Percentiles rank a stretch among this genome's conserved stretches.
Evolutionary conservation across 1,140 invertebrate genomes (phyloP).

Genomic region (Drosophila lowei): DNA sequence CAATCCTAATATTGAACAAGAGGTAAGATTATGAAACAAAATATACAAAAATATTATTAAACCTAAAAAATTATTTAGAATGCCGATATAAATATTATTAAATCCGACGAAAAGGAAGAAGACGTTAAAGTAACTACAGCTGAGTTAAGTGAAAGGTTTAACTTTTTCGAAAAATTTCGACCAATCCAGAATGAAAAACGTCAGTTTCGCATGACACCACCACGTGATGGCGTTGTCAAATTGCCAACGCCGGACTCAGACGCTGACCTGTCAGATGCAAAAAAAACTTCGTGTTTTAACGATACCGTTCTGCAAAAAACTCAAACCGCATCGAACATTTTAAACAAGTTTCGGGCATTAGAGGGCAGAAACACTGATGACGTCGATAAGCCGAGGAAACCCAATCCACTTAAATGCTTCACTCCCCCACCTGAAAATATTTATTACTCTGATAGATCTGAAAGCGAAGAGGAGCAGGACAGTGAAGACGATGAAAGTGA

Average conservation of each 20-base stretch:
- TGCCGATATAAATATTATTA: constrained; percentile 40
- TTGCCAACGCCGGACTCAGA: constrained; percentile 74
- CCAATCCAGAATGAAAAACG: constrained; percentile 87
- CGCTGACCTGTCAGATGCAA: constrained; percentile 1
- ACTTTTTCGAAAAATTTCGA: constrained; percentile 95
- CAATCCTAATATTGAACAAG: constrained; percentile 1
- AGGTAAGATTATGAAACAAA: constrained; percentile 20
- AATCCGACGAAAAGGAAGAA: constrained; percentile 86
- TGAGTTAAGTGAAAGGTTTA: constrained; percentile 92
- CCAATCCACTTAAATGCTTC: constrained; percentile 93
- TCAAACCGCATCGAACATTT: constrained; percentile 92
- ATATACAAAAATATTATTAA: not conserved
- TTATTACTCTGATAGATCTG: constrained; percentile 84
- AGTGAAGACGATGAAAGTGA: constrained; percentile 60
- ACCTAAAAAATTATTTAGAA: constrained; percentile 3
- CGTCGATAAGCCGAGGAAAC: constrained; percentile 84
- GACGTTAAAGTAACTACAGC: constrained; percentile 91
- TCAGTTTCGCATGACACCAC: constrained; percentile 93
- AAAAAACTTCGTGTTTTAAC: constrained; percentile 9
- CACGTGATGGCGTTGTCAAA: constrained; percentile 89
- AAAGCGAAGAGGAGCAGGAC: constrained; percentile 60
- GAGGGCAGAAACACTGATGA: constrained; percentile 88
- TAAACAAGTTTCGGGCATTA: constrained; percentile 93
- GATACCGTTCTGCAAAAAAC: constrained; percentile 86
- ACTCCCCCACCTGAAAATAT: constrained; percentile 93